Conservation (phyloP, 1,140 invertebrate genomes). For the Himalopsyche phryganea region DNA sequence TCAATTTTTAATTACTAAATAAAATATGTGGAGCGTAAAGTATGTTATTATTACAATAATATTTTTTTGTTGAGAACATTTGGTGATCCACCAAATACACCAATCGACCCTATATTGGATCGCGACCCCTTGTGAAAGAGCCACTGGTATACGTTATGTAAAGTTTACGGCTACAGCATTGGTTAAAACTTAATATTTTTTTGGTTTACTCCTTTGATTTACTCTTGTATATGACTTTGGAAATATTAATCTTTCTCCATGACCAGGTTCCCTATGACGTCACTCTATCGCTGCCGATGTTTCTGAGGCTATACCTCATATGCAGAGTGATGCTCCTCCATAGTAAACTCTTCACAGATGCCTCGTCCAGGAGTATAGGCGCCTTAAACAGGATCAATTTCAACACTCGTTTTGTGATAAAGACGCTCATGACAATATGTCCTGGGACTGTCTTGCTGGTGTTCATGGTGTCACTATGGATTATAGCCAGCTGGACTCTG, state of each 20-base stretch:
- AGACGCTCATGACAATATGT: constrained; percentile 99
- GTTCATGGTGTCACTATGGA: constrained; percentile 99
- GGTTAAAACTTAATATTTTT: background rate
- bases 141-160: background rate
- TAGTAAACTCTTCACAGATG: constrained; percentile 98
- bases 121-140: background rate
- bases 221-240: background rate
- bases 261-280: constrained; percentile 89
- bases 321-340: constrained; percentile 99
- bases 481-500: constrained; percentile 98
- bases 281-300: constrained; percentile 97
- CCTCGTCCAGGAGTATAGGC: constrained; percentile 89
- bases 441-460: constrained; percentile 97
- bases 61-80: too few species aligned
- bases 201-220: background rate
- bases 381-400: constrained; percentile 99
- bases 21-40: too few species aligned
- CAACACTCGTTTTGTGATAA: constrained; percentile 98
- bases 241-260: constrained; percentile 5
- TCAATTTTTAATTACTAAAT: too few species aligned
- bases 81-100: too few species aligned
- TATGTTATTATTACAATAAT: too few species aligned
- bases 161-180: background rate
- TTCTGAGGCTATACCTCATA: constrained; percentile 97
- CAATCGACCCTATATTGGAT: background rate